Evolutionary conservation across 2,113 vertebrate species (phyloP).

Genomic region (Machaerirhynchus nigripectus): DNA sequence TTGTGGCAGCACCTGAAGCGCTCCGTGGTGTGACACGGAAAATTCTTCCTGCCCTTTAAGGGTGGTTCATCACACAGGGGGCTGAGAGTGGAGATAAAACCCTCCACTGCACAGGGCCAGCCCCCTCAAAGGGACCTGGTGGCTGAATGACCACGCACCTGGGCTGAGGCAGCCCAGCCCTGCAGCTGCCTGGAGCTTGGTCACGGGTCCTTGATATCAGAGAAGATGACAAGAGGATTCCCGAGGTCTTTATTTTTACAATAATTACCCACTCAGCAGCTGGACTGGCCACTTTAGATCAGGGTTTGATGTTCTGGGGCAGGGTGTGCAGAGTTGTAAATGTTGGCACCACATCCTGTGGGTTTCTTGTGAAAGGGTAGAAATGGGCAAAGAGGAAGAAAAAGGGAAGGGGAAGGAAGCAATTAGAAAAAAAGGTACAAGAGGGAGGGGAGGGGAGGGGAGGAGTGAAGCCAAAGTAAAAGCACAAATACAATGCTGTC

Average conservation of each 20-base stretch:
- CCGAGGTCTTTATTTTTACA: not conserved
- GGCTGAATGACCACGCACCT: not conserved
- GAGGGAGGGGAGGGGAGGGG: not conserved
- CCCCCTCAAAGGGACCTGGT: not conserved
- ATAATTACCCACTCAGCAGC: not conserved
- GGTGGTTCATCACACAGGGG: not conserved
- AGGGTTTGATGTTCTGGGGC: not conserved
- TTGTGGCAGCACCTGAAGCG: not conserved
- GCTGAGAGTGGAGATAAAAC: not conserved
- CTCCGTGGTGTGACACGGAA: not conserved
- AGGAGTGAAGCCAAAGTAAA: not conserved
- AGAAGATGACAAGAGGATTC: not conserved
- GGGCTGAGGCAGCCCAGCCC: not conserved
- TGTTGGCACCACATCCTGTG: fast-evolving
- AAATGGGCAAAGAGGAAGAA: not conserved
- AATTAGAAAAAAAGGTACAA: not conserved
- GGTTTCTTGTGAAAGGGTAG: not conserved
- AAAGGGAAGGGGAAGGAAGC: not conserved
- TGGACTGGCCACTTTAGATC: not conserved
- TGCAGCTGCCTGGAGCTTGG: not conserved
- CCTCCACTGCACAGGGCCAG: not conserved
- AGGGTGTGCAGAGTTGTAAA: too few species aligned
- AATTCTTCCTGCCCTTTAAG: not conserved
- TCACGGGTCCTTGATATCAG: not conserved
- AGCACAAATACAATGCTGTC: not conserved